These are phyloP conservation scores for Staurois parvus DNA, from an alignment of 2,797 vertebrate species.

Conservation along the genomic window DNA sequence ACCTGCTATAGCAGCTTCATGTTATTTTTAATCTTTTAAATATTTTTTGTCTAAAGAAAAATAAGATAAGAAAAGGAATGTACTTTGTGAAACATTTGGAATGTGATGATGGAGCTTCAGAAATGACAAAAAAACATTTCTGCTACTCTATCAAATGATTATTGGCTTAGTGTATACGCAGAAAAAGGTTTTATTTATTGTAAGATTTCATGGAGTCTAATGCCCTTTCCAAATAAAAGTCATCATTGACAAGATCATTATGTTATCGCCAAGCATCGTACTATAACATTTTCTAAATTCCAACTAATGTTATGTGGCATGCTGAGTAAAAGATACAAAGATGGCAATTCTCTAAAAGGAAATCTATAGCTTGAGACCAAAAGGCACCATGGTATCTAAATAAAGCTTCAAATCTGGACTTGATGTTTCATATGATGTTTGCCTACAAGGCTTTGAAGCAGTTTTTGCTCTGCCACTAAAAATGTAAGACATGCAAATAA, in stretches of 20 bases:
- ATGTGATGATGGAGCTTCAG: slow-evolving; percentile 61
- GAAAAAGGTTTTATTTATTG: slow-evolving; percentile 12
- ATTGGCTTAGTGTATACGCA: slow-evolving; percentile 28
- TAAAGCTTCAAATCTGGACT: not conserved
- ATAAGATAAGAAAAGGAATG: slow-evolving; percentile 65
- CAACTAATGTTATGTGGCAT: not conserved
- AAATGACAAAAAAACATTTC: slow-evolving; percentile 20
- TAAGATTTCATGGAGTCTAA: slow-evolving; percentile 4
- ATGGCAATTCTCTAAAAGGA: slow-evolving; percentile 15
- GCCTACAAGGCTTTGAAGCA: not conserved
- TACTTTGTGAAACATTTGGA: slow-evolving; percentile 60
- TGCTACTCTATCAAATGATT: slow-evolving; percentile 18
- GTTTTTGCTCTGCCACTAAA: too few species aligned
- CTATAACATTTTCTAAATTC: slow-evolving; percentile 20
- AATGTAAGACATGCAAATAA: too few species aligned
- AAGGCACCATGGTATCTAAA: not conserved
- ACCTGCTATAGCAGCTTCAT: not conserved
- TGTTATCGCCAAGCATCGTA: not conserved
- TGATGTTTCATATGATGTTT: not conserved
- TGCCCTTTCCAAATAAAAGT: slow-evolving; percentile 2
- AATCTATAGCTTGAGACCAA: not conserved
- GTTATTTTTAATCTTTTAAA: slow-evolving; percentile 63
- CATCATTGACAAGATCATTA: not conserved
- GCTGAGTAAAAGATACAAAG: not conserved
- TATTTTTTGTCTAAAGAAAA: slow-evolving; percentile 61